Evolutionary conservation across 1,140 invertebrate genomes (phyloP), one percentile per base, ranked within the genome.

Genomic region (Gryllus bimaculatus): DNA sequence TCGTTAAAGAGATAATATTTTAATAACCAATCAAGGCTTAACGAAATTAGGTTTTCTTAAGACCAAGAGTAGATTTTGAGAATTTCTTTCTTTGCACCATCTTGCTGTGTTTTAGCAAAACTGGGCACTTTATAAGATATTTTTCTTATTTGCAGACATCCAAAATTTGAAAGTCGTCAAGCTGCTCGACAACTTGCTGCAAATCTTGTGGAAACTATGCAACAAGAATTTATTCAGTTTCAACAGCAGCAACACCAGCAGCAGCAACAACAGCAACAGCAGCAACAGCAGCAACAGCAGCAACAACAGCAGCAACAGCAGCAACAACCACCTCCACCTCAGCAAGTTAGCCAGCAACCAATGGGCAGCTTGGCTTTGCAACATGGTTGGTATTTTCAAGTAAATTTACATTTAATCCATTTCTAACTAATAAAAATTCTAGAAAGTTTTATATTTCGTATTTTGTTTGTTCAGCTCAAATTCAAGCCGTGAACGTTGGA

Each of bases 131-230:
- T 47, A 76, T 79, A 47, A 77, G 8, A 4, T 47, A 20, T 74
- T 78, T 79, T 48, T 26, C 80, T 39, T 39, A 39, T 80, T 85
- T 85, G 13, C 83, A 92, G 90, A 80, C 93, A 94, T 87, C 88
- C 90, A 15, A 90, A 90, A 83, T 86, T 89, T 26, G 89, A 92
- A 80, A 90, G 90, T n/a, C 85, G 94, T 26, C 90, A 92, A 81
- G 90, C 91, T 81, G 93, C 92, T 39, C 90, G 92, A 85, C 90
- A 92, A 78, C 84, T 94, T 79, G 91, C 92, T 18, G 89, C 91
- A 81, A 94, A 94, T 86, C 87, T 95, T 49, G 92, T 95, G 79
- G 92, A 94, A 87, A 95, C 93, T 49, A 91, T 95, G 90, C 81
- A 80, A 74, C 74, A 78, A 75, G 73, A 81, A 74, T 66, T 80